Conservation (phyloP, 2,888 invertebrate genomes). For the Sacculina carcini region DNA sequence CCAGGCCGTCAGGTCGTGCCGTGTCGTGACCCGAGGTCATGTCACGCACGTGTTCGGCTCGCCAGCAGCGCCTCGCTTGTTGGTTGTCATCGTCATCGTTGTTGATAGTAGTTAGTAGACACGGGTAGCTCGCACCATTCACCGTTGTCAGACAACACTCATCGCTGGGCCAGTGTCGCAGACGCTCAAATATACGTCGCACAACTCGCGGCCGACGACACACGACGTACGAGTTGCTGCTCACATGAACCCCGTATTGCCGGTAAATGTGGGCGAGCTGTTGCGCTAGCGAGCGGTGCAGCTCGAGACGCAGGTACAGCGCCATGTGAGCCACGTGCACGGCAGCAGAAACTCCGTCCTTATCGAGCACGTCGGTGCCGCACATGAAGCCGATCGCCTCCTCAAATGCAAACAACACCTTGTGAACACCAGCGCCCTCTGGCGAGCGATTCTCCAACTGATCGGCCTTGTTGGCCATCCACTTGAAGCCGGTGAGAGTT, state of each 20-base stretch:
- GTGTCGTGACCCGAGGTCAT: slow-evolving; percentile 65
- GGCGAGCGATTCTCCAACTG: too few relatives aligned
- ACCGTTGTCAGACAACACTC: slow-evolving; percentile 32
- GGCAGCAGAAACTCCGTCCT: slow-evolving; percentile 84
- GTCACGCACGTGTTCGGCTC: slow-evolving; percentile 65
- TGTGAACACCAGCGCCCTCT: slow-evolving; percentile 34
- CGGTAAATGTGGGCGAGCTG: slow-evolving; percentile 46
- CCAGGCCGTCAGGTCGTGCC: slow-evolving; percentile 35
- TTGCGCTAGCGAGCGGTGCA: slow-evolving; percentile 23
- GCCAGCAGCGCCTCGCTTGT: slow-evolving; percentile 29
- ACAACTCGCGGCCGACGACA: slow-evolving; percentile 46
- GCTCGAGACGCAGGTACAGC: slow-evolving; percentile 32
- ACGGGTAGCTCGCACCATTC: too few relatives aligned
- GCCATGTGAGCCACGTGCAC: slow-evolving; percentile 48
- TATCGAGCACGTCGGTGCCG: slow-evolving; percentile 61
- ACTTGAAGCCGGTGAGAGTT: slow-evolving; percentile 95
- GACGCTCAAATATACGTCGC: slow-evolving; percentile 45
- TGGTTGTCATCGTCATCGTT: too few relatives aligned
- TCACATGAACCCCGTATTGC: slow-evolving; percentile 68
- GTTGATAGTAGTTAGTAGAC: too few relatives aligned
- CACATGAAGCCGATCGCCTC: slow-evolving; percentile 98
- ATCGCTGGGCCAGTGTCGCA: slow-evolving; percentile 44
- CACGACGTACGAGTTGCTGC: slow-evolving; percentile 64
- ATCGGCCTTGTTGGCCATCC: slow-evolving; percentile 79
- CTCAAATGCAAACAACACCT: slow-evolving; percentile 78